A percentile compares a stretch with the other conserved stretches of the same genome.
phyloP scores from a whole-genome alignment of 2,113 vertebrate genomes.

The Aspiorhynchus laticeps region DNA sequence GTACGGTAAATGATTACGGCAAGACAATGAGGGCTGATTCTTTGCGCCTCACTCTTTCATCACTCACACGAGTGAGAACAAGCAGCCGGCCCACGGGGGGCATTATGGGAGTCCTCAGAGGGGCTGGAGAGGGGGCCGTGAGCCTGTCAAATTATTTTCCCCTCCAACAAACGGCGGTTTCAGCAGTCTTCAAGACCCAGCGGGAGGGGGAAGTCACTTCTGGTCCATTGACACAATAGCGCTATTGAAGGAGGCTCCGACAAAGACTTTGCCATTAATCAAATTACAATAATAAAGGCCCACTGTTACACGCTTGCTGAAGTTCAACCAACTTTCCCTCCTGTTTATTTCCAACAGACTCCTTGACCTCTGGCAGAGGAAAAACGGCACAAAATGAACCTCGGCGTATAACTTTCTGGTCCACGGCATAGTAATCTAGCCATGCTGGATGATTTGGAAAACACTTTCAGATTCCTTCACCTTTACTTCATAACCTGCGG shows the following conservation, averaged over 20 bases:
- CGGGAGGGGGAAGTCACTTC: slow-evolving; percentile 58
- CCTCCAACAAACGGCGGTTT: slow-evolving; percentile 26
- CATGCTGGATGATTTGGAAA: slow-evolving; percentile 23
- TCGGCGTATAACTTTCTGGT: neutral
- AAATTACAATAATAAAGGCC: slow-evolving; percentile 49
- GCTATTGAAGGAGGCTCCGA: slow-evolving; percentile 38
- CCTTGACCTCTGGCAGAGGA: slow-evolving; percentile 17
- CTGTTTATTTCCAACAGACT: slow-evolving; percentile 31
- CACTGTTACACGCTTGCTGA: slow-evolving; percentile 20
- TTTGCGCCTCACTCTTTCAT: slow-evolving; percentile 19
- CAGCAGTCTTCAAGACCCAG: slow-evolving; percentile 35
- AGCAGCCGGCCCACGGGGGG: slow-evolving; percentile 16
- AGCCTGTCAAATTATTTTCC: slow-evolving; percentile 47
- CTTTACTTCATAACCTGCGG: slow-evolving; percentile 28
- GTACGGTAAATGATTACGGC: slow-evolving; percentile 44
- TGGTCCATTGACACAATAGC: slow-evolving; percentile 38
- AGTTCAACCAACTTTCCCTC: neutral
- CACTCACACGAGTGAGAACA: slow-evolving; percentile 41
- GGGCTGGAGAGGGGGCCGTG: neutral
- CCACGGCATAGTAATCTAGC: neutral
- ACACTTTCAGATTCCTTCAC: slow-evolving; percentile 29
- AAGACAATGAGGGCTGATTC: slow-evolving; percentile 39
- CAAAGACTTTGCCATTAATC: slow-evolving; percentile 56
- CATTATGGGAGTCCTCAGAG: slow-evolving; percentile 6
- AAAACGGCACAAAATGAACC: neutral